Percentiles rank a stretch among this genome's conserved stretches.
Evolutionary conservation across 2,113 vertebrate species (phyloP).

Genomic region (Tachysurus fulvidraco): DNA sequence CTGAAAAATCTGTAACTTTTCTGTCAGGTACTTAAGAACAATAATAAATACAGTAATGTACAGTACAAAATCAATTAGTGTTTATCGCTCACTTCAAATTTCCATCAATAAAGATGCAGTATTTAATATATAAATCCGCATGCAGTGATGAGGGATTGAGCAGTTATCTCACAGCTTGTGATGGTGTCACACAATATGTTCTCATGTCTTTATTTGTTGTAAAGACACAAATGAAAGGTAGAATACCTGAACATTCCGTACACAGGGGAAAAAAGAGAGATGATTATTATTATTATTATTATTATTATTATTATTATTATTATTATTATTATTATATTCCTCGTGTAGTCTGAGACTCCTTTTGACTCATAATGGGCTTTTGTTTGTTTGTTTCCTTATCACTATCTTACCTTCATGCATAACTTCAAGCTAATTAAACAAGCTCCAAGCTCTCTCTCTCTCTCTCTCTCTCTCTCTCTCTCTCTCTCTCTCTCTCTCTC

Average conservation of each 20-base stretch:
- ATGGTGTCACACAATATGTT: neutral
- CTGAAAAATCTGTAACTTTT: too few relatives aligned
- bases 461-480: constrained; percentile 1
- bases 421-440: constrained; percentile 73
- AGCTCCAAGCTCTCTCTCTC: constrained; percentile 53
- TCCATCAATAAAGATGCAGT: too few relatives aligned
- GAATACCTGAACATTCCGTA: neutral
- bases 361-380: constrained; percentile 64
- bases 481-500: neutral
- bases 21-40: too few relatives aligned
- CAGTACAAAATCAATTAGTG: too few relatives aligned
- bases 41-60: too few relatives aligned
- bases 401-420: constrained; percentile 70
- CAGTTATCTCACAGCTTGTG: neutral
- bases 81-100: too few relatives aligned
- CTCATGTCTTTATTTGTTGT: neutral
- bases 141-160: neutral
- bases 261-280: neutral
- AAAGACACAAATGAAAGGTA: constrained; percentile 15
- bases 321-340: neutral
- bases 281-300: neutral
- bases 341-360: constrained; percentile 39
- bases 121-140: neutral
- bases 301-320: too few relatives aligned
- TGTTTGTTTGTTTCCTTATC: constrained; percentile 71